phyloP scores from a whole-genome alignment of 2,888 invertebrate species.

The Odontomyia ornata region DNA sequence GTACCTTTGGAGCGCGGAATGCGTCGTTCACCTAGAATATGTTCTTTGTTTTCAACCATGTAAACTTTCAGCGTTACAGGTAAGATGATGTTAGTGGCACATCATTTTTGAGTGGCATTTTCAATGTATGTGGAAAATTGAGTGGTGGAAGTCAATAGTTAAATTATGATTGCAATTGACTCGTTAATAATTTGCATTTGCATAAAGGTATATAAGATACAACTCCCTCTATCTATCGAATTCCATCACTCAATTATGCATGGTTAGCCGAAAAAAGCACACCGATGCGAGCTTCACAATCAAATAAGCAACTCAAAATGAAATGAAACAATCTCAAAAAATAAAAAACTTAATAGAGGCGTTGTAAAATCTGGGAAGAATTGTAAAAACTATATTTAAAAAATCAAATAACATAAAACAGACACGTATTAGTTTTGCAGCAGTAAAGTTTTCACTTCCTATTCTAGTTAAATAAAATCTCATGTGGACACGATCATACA shows the following conservation, averaged over 20 bases:
- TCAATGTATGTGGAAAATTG: no score
- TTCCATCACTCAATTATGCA: conserved; percentile 13
- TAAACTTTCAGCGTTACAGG: no score
- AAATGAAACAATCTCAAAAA: background rate
- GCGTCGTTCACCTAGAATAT: conserved; percentile 56
- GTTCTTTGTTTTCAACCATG: background rate
- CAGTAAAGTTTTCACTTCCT: conserved; percentile 34
- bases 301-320: conserved; percentile 5
- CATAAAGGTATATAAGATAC: no score
- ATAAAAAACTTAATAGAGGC: background rate
- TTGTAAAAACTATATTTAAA: background rate
- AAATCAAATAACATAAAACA: background rate
- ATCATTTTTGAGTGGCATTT: no score
- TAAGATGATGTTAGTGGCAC: no score
- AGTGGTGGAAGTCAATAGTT: no score
- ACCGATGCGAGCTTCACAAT: conserved; percentile 18
- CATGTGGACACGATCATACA: background rate
- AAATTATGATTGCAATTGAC: no score
- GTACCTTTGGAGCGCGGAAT: conserved; percentile 64
- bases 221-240: background rate
- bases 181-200: no score
- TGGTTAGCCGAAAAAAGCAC: conserved; percentile 12
- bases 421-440: conserved; percentile 22
- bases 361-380: background rate
- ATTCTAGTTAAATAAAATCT: conserved; percentile 1